These are phyloP conservation scores for Acanthoscelides obtectus DNA, from an alignment of 2,888 invertebrate species.

Conservation along the genomic window DNA sequence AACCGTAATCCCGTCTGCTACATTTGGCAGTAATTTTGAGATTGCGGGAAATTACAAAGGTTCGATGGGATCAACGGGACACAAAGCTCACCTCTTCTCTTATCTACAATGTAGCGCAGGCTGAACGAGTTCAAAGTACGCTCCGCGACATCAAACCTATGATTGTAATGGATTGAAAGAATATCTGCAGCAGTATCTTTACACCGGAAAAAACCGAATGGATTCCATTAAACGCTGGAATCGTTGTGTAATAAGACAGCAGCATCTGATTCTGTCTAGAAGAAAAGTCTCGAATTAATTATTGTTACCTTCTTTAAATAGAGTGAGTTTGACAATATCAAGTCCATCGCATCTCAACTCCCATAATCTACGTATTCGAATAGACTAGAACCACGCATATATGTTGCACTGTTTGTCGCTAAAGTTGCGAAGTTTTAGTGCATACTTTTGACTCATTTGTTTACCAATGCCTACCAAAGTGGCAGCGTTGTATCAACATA, in stretches of 20 bases:
- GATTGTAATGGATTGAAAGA: constrained; percentile 35
- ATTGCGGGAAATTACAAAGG: constrained; percentile 27
- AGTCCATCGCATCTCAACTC: too few relatives aligned
- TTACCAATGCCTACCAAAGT: too few relatives aligned
- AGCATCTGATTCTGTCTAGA: too few relatives aligned
- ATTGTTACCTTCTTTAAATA: too few relatives aligned
- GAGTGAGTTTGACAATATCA: too few relatives aligned
- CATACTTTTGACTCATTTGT: too few relatives aligned
- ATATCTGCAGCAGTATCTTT: constrained; percentile 21
- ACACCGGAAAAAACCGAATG: background rate
- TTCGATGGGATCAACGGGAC: constrained; percentile 2
- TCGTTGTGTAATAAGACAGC: background rate
- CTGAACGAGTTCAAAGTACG: background rate
- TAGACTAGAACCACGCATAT: too few relatives aligned
- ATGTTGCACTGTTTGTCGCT: too few relatives aligned
- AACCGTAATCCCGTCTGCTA: background rate
- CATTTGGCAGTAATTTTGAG: constrained; percentile 21
- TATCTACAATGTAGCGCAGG: background rate
- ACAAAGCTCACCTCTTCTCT: background rate
- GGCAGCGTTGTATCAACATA: too few relatives aligned
- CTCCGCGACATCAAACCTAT: constrained; percentile 26
- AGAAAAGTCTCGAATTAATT: too few relatives aligned
- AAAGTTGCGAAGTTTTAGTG: too few relatives aligned
- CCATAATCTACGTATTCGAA: too few relatives aligned
- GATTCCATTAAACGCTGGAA: background rate